phyloP scores from a whole-genome alignment of 2,113 vertebrate genomes.

The Castor canadensis region DNA sequence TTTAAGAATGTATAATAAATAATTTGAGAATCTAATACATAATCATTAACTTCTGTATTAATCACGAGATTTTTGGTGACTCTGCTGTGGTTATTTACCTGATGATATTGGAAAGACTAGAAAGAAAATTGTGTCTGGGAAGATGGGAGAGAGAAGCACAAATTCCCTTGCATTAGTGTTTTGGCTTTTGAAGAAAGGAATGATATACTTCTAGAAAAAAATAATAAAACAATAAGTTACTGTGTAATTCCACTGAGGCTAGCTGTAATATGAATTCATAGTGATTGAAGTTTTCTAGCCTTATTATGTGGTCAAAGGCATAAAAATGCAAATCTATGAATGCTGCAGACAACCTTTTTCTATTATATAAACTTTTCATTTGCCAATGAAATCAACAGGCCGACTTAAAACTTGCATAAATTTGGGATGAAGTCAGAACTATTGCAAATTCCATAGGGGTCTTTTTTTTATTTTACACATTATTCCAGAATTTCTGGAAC shows the following conservation, averaged over 20 bases:
- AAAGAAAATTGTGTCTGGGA: neutral
- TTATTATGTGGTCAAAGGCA: neutral
- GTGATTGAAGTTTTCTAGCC: neutral
- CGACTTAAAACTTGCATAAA: neutral
- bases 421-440: neutral
- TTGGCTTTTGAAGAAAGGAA: neutral
- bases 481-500: conserved; percentile 26
- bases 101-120: neutral
- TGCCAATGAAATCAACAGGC: neutral
- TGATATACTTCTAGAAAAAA: neutral
- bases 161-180: neutral
- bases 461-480: neutral
- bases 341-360: neutral
- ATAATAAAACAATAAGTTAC: neutral
- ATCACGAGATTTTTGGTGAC: neutral
- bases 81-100: neutral
- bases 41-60: neutral
- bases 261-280: neutral
- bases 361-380: neutral
- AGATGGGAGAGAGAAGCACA: neutral
- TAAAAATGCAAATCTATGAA: neutral
- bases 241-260: neutral
- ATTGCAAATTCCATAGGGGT: neutral
- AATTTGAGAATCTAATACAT: no score
- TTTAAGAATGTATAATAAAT: neutral